Conservation (phyloP, 92 coral and sea anemone species). For the Palythoa grandiflora region DNA sequence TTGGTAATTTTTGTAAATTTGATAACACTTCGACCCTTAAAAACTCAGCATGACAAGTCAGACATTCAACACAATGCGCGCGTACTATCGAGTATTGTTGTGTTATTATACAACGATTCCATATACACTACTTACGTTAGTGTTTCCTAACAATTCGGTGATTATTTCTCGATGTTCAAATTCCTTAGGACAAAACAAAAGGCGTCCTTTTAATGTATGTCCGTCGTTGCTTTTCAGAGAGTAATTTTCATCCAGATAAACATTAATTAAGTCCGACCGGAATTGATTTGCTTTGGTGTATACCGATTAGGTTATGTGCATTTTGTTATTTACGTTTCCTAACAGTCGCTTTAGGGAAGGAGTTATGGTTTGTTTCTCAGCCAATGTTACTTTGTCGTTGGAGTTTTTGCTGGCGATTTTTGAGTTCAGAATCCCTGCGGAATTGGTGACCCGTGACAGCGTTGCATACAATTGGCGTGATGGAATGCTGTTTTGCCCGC, state of each 20-base stretch:
- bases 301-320: neutral
- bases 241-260: neutral
- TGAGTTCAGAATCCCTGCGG: neutral
- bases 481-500: slow-evolving; percentile 16
- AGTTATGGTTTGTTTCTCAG: neutral
- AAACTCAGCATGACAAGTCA: no score
- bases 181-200: no score
- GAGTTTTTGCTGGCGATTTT: neutral
- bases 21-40: no score
- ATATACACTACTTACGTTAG: no score
- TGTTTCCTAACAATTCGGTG: no score
- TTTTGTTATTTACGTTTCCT: neutral
- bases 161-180: no score
- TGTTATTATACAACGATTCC: no score
- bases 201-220: neutral
- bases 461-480: slow-evolving; percentile 19
- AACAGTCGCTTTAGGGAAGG: neutral
- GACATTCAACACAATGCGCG: no score
- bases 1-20: no score
- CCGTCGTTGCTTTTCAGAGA: neutral
- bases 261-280: neutral
- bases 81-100: no score
- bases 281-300: neutral
- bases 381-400: neutral
- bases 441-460: slow-evolving; percentile 11